A percentile compares a stretch with the other conserved stretches of the same genome.
These are phyloP conservation scores for Lepidonotus clava DNA, from an alignment of 2,888 invertebrate genomes.

Conservation along the genomic window DNA sequence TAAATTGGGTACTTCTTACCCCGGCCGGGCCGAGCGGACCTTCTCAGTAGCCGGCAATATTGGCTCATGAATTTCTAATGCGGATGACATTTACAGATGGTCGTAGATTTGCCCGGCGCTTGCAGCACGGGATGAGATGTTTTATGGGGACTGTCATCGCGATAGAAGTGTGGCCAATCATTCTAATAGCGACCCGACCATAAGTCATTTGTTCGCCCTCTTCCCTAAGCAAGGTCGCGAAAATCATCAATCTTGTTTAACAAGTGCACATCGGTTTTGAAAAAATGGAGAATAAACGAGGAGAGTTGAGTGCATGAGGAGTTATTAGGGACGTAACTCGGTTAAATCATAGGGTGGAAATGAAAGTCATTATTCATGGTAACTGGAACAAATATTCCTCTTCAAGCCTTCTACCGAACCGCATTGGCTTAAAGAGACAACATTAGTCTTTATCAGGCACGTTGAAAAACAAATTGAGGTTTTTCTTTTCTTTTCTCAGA, in stretches of 20 bases:
- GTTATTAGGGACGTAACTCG: not conserved
- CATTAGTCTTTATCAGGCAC: no score
- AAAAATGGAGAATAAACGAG: not conserved
- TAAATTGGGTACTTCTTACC: constrained; percentile 9
- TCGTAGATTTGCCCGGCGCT: not conserved
- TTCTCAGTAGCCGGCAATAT: not conserved
- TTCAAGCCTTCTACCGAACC: no score
- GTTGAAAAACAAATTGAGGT: no score
- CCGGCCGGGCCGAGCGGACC: not conserved
- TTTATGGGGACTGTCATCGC: constrained; percentile 41
- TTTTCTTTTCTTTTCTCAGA: not conserved
- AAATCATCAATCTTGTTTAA: no score
- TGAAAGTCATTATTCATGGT: no score
- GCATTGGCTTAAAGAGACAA: no score
- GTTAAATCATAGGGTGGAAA: no score
- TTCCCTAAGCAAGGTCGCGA: not conserved
- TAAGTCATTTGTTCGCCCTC: not conserved
- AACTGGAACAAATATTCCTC: no score
- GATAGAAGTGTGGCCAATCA: constrained; percentile 28
- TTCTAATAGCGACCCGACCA: constrained; percentile 11
- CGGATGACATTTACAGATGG: not conserved
- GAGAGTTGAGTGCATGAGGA: not conserved
- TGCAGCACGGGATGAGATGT: not conserved
- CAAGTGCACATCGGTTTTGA: no score
- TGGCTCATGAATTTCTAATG: constrained; percentile 33